Percentiles rank a stretch among this genome's conserved stretches.
Conservation (phyloP, 1,140 invertebrate species). For the Chironomus tepperi region DNA sequence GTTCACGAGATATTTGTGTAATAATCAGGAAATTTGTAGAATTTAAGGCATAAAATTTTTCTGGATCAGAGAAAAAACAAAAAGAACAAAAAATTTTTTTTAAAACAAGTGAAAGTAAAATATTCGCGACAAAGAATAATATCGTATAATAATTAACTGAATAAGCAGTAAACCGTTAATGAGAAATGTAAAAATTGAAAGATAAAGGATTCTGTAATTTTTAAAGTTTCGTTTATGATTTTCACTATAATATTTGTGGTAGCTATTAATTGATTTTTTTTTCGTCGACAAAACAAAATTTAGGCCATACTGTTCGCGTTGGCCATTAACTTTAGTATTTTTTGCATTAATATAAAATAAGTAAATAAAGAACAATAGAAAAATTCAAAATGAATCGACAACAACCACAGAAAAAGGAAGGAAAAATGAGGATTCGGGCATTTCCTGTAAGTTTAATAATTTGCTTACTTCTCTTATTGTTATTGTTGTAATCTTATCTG, state of each 20-base stretch:
- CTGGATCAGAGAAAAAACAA: no score
- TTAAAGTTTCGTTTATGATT: background rate
- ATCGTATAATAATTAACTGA: background rate
- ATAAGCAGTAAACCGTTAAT: background rate
- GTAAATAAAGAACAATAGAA: background rate
- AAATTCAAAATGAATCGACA: conserved; percentile 29
- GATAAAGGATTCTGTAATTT: background rate
- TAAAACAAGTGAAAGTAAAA: conserved; percentile 11
- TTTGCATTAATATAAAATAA: no score
- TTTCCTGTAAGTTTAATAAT: conserved; percentile 74
- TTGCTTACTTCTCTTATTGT: background rate
- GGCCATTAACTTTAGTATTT: background rate
- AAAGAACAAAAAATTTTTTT: no score
- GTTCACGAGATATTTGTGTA: no score
- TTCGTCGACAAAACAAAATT: conserved; percentile 1
- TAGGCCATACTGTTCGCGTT: background rate
- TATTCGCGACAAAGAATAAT: background rate
- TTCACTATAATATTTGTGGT: background rate
- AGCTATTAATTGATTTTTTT: background rate
- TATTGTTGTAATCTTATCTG: no score
- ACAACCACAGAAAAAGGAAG: conserved; percentile 67
- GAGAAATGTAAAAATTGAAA: background rate
- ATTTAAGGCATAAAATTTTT: no score
- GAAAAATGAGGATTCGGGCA: conserved; percentile 93
- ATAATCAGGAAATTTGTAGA: no score